Conservation (phyloP, 1,140 invertebrate species). For the Metaphire vulgaris region DNA sequence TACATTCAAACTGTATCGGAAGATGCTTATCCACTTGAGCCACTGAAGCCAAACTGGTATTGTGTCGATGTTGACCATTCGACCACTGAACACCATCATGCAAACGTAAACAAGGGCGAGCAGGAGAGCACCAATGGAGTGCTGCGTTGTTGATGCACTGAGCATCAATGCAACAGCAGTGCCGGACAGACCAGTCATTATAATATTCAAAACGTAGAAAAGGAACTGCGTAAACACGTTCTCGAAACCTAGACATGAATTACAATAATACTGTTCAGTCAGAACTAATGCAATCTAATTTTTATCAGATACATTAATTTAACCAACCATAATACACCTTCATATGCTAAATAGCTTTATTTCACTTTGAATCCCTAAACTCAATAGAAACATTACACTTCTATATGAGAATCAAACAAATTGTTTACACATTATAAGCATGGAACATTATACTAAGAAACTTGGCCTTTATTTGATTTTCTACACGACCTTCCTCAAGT, state of each 20-base stretch:
- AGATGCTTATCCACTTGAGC: constrained; percentile 48
- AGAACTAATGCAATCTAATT: background rate
- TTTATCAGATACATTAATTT: too few species aligned
- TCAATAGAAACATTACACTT: background rate
- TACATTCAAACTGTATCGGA: constrained; percentile 47
- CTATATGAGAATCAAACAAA: background rate
- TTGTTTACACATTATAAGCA: too few species aligned
- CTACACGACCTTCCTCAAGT: too few species aligned
- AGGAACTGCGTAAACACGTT: constrained; percentile 39
- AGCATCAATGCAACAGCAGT: constrained; percentile 44
- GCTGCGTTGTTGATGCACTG: constrained; percentile 42
- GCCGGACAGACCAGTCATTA: constrained; percentile 42
- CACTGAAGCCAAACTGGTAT: constrained; percentile 45
- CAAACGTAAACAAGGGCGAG: constrained; percentile 45
- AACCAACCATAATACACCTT: too few species aligned
- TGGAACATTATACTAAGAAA: too few species aligned
- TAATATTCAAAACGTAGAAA: constrained; percentile 42
- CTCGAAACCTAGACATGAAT: constrained; percentile 38
- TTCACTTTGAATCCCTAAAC: too few species aligned
- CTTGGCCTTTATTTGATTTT: too few species aligned
- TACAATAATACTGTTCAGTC: background rate
- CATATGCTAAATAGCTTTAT: too few species aligned
- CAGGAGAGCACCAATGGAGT: constrained; percentile 46
- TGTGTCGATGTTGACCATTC: constrained; percentile 47
- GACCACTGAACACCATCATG: constrained; percentile 52